Evolutionary conservation across 2,888 invertebrate genomes (phyloP).

Genomic region (Catotricha subobsoleta): DNA sequence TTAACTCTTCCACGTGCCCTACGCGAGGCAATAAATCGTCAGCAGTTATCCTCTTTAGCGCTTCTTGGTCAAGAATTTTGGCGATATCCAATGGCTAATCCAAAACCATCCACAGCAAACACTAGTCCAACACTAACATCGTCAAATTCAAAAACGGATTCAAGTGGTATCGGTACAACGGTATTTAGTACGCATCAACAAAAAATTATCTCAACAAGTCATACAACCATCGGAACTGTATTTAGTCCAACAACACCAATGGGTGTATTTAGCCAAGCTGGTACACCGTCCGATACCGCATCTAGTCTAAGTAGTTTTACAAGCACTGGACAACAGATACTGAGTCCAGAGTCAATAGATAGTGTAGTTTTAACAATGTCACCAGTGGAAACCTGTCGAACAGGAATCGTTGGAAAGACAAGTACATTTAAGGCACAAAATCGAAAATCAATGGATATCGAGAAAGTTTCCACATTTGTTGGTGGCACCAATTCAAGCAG

Average conservation of each 20-base stretch:
- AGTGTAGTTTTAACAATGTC: slow-evolving; percentile 62
- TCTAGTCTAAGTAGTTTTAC: slow-evolving; percentile 61
- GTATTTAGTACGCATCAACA: slow-evolving; percentile 20
- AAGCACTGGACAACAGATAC: slow-evolving; percentile 33
- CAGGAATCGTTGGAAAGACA: slow-evolving; percentile 16
- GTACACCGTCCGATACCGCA: slow-evolving; percentile 44
- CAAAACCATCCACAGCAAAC: slow-evolving; percentile 34
- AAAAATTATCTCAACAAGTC: slow-evolving; percentile 7
- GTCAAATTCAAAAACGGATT: slow-evolving; percentile 30
- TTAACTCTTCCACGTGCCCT: slow-evolving; percentile 70
- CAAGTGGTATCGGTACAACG: slow-evolving; percentile 29
- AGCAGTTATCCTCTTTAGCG: slow-evolving; percentile 77
- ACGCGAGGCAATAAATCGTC: slow-evolving; percentile 72
- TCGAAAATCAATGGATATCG: slow-evolving; percentile 5
- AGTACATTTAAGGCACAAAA: slow-evolving; percentile 11
- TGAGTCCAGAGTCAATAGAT: slow-evolving; percentile 39
- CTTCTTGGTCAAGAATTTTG: slow-evolving; percentile 77
- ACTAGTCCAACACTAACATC: slow-evolving; percentile 18
- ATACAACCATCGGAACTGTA: slow-evolving; percentile 10
- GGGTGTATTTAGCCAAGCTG: slow-evolving; percentile 22
- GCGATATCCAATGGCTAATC: slow-evolving; percentile 63
- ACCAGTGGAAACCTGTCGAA: slow-evolving; percentile 32
- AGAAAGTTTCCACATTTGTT: slow-evolving; percentile 26
- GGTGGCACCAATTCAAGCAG: slow-evolving; percentile 20
- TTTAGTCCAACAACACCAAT: slow-evolving; percentile 23